Percentiles rank a stretch among this genome's conserved stretches.
phyloP scores from a whole-genome alignment of 2,888 invertebrate genomes.

The Caenorhabditis macrosperma region DNA sequence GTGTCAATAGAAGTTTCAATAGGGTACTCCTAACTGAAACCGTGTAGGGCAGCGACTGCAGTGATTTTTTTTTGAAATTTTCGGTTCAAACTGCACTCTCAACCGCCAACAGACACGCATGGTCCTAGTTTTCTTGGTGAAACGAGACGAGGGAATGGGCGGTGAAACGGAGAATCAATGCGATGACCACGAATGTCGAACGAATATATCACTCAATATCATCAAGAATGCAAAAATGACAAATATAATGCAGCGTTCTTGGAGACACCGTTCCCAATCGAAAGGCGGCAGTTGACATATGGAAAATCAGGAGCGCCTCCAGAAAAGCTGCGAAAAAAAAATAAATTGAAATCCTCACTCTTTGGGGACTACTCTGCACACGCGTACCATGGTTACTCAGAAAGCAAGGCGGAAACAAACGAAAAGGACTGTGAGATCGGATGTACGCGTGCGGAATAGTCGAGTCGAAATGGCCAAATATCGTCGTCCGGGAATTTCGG shows the following conservation, averaged over 20 bases:
- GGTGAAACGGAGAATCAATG: constrained; percentile 42
- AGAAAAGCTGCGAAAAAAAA: constrained; percentile 36
- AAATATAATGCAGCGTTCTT: constrained; percentile 43
- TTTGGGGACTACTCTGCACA: constrained; percentile 73
- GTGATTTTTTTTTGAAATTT: constrained; percentile 38
- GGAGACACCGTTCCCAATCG: constrained; percentile 10
- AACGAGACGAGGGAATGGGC: constrained; percentile 46
- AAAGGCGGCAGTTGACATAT: background rate
- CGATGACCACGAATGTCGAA: constrained; percentile 47
- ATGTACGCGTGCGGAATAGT: constrained; percentile 50
- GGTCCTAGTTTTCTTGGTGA: constrained; percentile 29
- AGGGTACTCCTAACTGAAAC: constrained; percentile 49
- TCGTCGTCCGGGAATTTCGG: constrained; percentile 44
- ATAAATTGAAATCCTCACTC: constrained; percentile 71
- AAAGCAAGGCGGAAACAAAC: constrained; percentile 31
- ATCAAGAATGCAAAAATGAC: constrained; percentile 38
- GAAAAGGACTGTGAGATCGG: constrained; percentile 17
- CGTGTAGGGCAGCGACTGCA: constrained; percentile 53
- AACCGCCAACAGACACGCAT: constrained; percentile 57
- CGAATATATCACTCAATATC: constrained; percentile 8
- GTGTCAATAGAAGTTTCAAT: constrained; percentile 30
- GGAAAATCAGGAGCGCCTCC: constrained; percentile 3
- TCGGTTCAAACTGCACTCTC: constrained; percentile 42
- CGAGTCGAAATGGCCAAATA: constrained; percentile 48
- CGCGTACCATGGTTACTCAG: constrained; percentile 71